A percentile compares a stretch with the other conserved stretches of the same genome.
These are phyloP conservation scores for Petrolisthes cinctipes DNA, from an alignment of 2,888 invertebrate genomes.

Conservation along the genomic window DNA sequence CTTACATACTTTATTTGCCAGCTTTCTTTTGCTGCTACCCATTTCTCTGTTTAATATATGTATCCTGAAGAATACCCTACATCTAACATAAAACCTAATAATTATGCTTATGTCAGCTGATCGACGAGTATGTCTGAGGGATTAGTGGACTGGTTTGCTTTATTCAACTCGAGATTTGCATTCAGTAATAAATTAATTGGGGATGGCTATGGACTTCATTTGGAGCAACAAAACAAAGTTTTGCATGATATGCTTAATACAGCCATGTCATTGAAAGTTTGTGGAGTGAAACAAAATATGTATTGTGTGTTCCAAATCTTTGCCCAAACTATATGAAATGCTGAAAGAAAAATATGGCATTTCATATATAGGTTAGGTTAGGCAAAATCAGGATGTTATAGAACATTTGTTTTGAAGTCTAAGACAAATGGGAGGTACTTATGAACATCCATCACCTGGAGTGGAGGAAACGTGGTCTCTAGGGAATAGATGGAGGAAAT, in stretches of 20 bases:
- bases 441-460: constrained; percentile 11
- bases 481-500: no score
- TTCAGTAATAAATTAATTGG: constrained; percentile 7
- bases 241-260: neutral
- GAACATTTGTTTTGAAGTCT: constrained; percentile 31
- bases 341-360: constrained; percentile 13
- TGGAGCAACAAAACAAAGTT: constrained; percentile 12
- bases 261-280: constrained; percentile 9
- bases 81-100: no score
- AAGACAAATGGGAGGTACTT: constrained; percentile 10
- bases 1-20: no score
- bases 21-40: no score
- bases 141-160: constrained; percentile 14
- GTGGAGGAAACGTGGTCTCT: no score
- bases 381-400: constrained; percentile 9
- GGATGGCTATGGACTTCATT: constrained; percentile 14
- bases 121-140: no score
- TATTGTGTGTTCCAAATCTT: constrained; percentile 10
- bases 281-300: neutral
- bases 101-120: no score
- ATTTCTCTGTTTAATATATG: no score
- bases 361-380: neutral
- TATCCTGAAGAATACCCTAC: no score
- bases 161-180: constrained; percentile 11
- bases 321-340: constrained; percentile 1